phyloP scores from a whole-genome alignment of 2,113 vertebrate genomes.

The Ranitomeya imitator region DNA sequence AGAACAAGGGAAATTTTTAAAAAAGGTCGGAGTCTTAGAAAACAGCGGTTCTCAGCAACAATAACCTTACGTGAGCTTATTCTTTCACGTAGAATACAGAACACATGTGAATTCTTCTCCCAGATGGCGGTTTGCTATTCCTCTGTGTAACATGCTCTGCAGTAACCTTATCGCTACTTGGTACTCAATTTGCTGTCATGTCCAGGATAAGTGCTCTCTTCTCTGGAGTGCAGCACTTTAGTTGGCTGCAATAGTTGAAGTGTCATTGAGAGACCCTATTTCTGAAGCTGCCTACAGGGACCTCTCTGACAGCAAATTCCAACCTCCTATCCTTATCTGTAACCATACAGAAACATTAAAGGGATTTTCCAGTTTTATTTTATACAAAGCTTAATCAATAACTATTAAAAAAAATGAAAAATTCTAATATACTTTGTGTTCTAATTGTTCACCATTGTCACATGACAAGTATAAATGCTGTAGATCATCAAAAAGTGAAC shows the following conservation, averaged over 20 bases:
- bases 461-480: too few species aligned
- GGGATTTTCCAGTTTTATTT: background rate
- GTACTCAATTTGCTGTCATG: background rate
- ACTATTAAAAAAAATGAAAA: too few species aligned
- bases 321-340: background rate
- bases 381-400: too few species aligned
- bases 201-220: background rate
- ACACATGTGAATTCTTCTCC: background rate
- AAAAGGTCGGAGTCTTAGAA: too few species aligned
- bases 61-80: background rate
- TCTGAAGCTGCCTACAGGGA: background rate
- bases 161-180: conserved; percentile 2
- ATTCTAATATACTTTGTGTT: too few species aligned
- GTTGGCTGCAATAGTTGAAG: background rate
- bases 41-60: background rate
- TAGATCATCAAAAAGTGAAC: too few species aligned
- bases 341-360: background rate
- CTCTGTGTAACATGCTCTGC: background rate
- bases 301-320: background rate
- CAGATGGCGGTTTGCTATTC: background rate
- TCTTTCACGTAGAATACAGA: too few species aligned
- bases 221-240: background rate
- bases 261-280: background rate
- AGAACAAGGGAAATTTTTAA: too few species aligned
- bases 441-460: too few species aligned